Conservation (phyloP, 2,113 vertebrate species). For the Cephalopterus ornatus region DNA sequence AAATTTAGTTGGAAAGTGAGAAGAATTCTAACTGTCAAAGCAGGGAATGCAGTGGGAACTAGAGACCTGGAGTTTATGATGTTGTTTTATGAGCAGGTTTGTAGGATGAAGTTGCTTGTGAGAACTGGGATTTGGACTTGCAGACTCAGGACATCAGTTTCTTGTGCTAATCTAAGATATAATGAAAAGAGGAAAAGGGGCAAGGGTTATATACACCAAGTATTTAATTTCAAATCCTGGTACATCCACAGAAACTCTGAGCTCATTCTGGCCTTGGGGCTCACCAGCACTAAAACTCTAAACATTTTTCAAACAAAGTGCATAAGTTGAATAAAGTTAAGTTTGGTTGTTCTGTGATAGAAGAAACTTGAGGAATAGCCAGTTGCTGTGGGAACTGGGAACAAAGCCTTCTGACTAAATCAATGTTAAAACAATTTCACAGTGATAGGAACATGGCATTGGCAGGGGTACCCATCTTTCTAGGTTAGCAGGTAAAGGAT, state of each 20-base stretch:
- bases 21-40: background rate
- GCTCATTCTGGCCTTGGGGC: background rate
- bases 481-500: conserved; percentile 23
- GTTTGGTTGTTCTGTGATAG: background rate
- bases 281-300: background rate
- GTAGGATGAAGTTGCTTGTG: background rate
- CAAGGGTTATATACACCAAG: background rate
- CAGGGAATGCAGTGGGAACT: background rate
- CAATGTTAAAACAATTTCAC: conserved; percentile 58
- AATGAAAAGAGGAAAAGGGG: background rate
- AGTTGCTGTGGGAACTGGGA: conserved; percentile 28
- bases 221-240: background rate
- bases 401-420: conserved; percentile 16
- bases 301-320: background rate
- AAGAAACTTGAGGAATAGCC: background rate
- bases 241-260: background rate
- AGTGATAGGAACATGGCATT: background rate
- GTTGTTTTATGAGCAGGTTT: background rate
- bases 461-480: conserved; percentile 24
- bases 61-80: background rate
- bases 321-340: conserved; percentile 7
- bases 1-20: background rate
- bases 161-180: background rate
- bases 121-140: background rate
- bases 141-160: background rate